These are phyloP conservation scores for Mus minutoides DNA, from an alignment of 2,797 vertebrate genomes.

Conservation along the genomic window DNA sequence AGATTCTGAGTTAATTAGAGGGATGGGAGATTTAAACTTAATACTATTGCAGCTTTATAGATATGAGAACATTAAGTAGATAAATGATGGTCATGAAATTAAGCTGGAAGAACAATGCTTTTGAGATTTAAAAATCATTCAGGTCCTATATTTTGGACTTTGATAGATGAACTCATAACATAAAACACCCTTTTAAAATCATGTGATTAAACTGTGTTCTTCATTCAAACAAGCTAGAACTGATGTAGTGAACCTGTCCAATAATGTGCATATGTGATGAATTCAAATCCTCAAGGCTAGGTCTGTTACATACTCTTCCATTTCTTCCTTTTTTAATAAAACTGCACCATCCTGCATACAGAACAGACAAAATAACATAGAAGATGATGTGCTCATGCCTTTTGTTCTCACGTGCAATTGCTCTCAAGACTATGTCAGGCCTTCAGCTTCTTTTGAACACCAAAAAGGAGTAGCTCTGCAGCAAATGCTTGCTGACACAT, in stretches of 20 bases:
- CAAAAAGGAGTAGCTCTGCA: conserved; percentile 52
- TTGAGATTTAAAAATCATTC: conserved; percentile 29
- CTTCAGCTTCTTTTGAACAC: conserved; percentile 11
- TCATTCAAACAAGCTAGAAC: neutral
- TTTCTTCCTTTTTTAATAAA: neutral
- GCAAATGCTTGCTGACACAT: conserved; percentile 65
- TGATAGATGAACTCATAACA: neutral
- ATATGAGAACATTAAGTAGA: neutral
- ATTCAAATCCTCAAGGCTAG: neutral
- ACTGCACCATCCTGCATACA: neutral
- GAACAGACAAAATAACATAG: neutral
- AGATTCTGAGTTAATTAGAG: conserved; percentile 3
- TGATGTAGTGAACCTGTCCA: neutral
- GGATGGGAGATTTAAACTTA: neutral
- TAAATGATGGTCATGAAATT: conserved; percentile 40
- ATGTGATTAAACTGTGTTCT: neutral
- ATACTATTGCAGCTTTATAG: conserved; percentile 40
- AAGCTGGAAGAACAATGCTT: conserved; percentile 17
- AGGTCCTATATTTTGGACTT: conserved; percentile 41
- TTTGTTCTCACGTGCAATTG: neutral
- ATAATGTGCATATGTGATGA: neutral
- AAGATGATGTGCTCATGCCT: conserved; percentile 10
- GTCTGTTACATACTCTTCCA: neutral
- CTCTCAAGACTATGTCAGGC: neutral
- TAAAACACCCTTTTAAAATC: conserved; percentile 41